Evolutionary conservation across 2,797 vertebrate genomes (phyloP).

Genomic region (Chromis chromis): DNA sequence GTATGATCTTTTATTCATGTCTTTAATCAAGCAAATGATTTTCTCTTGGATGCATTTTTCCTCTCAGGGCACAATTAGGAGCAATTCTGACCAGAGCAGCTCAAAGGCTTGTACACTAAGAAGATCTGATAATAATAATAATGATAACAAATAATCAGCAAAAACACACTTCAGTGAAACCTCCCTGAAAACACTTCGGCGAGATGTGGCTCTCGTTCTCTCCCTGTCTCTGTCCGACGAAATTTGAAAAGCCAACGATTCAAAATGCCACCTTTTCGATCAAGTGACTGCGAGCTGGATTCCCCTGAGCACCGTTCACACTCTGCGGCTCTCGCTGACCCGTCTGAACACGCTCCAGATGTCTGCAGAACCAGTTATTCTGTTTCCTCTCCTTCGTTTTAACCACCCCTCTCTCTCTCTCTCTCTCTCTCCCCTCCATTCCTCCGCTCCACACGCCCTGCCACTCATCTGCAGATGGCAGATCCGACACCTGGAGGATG

Average conservation of each 20-base stretch:
- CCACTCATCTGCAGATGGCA: conserved; percentile 76
- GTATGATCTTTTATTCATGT: conserved; percentile 81
- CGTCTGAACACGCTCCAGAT: conserved; percentile 79
- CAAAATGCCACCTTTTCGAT: conserved; percentile 33
- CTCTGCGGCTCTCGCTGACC: conserved; percentile 61
- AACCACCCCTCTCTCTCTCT: neutral
- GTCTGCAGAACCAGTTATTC: conserved; percentile 81
- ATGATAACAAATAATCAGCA: conserved; percentile 48
- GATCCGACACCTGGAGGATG: conserved; percentile 74
- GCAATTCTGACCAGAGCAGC: conserved; percentile 55
- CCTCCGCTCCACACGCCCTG: conserved; percentile 58
- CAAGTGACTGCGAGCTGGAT: conserved; percentile 24
- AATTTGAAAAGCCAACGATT: neutral
- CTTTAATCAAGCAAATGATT: conserved; percentile 74
- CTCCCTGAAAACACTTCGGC: conserved; percentile 33
- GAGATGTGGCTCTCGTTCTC: conserved; percentile 5
- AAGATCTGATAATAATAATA: conserved; percentile 61
- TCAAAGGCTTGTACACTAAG: conserved; percentile 54
- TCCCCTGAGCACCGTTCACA: conserved; percentile 53
- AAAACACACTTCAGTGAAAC: conserved; percentile 31
- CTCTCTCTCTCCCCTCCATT: conserved; percentile 35
- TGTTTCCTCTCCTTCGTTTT: conserved; percentile 43
- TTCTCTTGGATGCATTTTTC: conserved; percentile 58
- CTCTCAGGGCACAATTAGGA: conserved; percentile 78
- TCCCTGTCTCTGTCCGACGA: neutral